A percentile compares a stretch with the other conserved stretches of the same genome.
phyloP scores from a whole-genome alignment of 2,113 vertebrate genomes.

The Sus scrofa region T2T-Sscrofa CM000824.6:206785501-206786000 shows the following conservation, averaged over 20 bases:
- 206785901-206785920: background rate
- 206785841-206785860: constrained; percentile 7
- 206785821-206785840: background rate
- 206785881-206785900: background rate
- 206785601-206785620: background rate
- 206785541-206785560: background rate
- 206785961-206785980: background rate
- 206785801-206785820: background rate
- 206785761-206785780: background rate
- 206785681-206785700: background rate
- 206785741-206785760: background rate
- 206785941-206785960: background rate
- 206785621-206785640: background rate
- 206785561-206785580: background rate
- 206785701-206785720: background rate
- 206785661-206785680: background rate
- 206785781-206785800: background rate
- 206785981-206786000: background rate
- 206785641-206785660: background rate
- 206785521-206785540: background rate
- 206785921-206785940: background rate
- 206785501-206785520: background rate
- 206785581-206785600: background rate
- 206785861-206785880: background rate
- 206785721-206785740: background rate